A percentile compares a stretch with the other conserved stretches of the same genome.
These are phyloP conservation scores for Gastrophysa polygoni DNA, from an alignment of 2,888 invertebrate genomes.

Conservation along the genomic window DNA sequence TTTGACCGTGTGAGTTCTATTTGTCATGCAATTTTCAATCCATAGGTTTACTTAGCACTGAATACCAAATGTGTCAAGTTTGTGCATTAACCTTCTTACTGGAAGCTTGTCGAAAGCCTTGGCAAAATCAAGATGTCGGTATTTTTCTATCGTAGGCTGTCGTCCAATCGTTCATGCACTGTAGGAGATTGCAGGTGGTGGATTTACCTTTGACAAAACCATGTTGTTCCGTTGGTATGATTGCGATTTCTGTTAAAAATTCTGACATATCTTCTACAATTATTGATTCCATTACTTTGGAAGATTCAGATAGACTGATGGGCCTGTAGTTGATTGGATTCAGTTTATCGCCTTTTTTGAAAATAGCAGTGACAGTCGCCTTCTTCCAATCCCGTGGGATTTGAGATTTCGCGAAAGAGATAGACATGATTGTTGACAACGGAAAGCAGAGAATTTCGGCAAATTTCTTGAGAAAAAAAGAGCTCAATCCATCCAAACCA, in stretches of 20 bases:
- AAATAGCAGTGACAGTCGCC: conserved; percentile 2
- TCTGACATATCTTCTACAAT: neutral
- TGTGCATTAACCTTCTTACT: neutral
- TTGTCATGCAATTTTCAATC: conserved; percentile 5
- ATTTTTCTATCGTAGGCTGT: neutral
- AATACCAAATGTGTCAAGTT: neutral
- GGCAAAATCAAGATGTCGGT: neutral
- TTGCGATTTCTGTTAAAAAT: neutral
- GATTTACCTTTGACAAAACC: conserved; percentile 14
- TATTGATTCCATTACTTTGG: neutral
- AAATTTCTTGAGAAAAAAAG: conserved; percentile 3
- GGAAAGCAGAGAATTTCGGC: neutral
- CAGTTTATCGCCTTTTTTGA: conserved; percentile 4
- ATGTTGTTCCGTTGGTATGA: conserved; percentile 7
- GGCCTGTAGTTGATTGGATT: conserved; percentile 4
- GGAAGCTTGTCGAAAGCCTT: conserved; percentile 1
- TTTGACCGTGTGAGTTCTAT: neutral
- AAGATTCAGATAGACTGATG: neutral
- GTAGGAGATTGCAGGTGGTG: conserved; percentile 10
- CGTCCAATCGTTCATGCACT: conserved; percentile 10
- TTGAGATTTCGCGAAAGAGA: neutral
- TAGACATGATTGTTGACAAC: neutral
- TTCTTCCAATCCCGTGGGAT: conserved; percentile 4
- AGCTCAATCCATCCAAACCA: neutral
- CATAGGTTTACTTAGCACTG: conserved; percentile 2